A percentile compares a stretch with the other conserved stretches of the same genome.
phyloP scores from a whole-genome alignment of 2,113 vertebrate genomes.

The Heterochromis multidens region DNA sequence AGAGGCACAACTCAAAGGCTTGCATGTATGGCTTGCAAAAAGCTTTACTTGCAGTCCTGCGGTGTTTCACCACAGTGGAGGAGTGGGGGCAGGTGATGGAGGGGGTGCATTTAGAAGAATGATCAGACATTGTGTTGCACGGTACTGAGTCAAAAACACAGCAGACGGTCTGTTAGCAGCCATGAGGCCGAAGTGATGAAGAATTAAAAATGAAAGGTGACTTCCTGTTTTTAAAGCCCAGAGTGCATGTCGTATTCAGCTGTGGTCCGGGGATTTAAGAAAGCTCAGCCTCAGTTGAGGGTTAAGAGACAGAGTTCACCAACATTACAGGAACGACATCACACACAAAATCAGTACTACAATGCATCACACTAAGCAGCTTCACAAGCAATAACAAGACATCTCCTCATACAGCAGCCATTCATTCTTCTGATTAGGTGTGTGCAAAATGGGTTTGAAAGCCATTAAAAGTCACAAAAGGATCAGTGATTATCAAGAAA shows the following conservation, averaged over 20 bases:
- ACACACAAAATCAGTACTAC: not conserved
- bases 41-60: conserved; percentile 61
- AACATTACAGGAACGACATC: not conserved
- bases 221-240: conserved; percentile 9
- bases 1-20: conserved; percentile 46
- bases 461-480: not conserved
- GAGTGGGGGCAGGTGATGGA: not conserved
- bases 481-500: not conserved
- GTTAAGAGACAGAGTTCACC: not conserved
- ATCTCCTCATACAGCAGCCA: not conserved
- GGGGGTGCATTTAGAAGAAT: not conserved
- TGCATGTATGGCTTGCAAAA: conserved; percentile 48
- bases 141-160: not conserved
- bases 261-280: not conserved
- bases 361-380: not conserved
- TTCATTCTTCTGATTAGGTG: not conserved
- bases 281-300: not conserved
- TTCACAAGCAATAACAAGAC: not conserved
- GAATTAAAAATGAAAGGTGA: not conserved
- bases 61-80: conserved; percentile 22
- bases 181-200: not conserved
- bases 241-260: not conserved
- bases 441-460: fast-evolving
- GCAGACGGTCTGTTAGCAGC: not conserved
- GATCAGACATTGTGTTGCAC: not conserved